phyloP scores from a whole-genome alignment of 2,888 invertebrate genomes.

The Ommatoiulus sabulosus region DNA sequence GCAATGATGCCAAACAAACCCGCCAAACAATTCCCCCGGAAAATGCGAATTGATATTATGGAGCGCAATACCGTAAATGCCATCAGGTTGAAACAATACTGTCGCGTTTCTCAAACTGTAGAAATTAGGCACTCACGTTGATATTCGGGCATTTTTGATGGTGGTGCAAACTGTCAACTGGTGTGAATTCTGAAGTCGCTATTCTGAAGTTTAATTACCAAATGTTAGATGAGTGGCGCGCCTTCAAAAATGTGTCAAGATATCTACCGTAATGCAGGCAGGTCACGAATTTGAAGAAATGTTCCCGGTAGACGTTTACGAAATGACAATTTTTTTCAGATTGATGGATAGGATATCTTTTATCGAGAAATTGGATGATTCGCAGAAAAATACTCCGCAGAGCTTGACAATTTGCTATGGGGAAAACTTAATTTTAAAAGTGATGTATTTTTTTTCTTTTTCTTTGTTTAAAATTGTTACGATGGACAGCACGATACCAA shows the following conservation, averaged over 20 bases:
- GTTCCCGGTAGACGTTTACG: not conserved
- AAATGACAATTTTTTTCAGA: slow-evolving; percentile 5
- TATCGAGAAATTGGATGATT: not conserved
- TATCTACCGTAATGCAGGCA: not conserved
- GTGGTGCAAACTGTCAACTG: not conserved
- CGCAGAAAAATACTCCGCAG: not conserved
- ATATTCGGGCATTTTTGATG: not conserved
- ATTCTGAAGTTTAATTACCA: not conserved
- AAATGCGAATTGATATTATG: not conserved
- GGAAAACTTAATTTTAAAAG: not conserved
- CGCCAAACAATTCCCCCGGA: not conserved
- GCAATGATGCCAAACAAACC: not conserved
- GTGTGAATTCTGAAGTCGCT: too few relatives aligned
- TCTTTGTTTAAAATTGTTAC: not conserved
- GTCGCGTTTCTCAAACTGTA: too few relatives aligned
- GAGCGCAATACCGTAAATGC: not conserved
- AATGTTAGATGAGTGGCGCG: not conserved
- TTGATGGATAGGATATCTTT: not conserved
- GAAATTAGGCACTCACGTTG: not conserved
- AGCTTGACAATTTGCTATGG: not conserved
- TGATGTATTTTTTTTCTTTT: not conserved
- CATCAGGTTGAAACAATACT: not conserved
- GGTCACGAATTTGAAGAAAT: not conserved
- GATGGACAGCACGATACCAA: not conserved
- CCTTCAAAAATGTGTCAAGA: not conserved